A percentile compares a stretch with the other conserved stretches of the same genome.
Conservation (phyloP, 2,113 vertebrate species). For the Nestor notabilis region DNA sequence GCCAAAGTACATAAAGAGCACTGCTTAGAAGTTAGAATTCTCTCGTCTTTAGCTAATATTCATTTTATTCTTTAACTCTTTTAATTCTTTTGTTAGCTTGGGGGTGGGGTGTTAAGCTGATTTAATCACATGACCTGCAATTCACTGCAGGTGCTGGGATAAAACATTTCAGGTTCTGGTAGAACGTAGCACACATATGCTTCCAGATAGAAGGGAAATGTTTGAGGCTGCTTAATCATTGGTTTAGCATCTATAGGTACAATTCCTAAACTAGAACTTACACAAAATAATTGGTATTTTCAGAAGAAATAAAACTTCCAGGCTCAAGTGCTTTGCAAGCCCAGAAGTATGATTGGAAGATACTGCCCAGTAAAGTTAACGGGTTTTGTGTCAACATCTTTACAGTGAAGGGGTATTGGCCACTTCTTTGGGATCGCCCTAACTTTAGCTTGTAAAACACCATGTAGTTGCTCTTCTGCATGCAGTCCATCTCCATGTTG, state of each 20-base stretch:
- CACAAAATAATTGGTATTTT: not conserved
- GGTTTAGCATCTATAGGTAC: not conserved
- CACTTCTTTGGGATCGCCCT: not conserved
- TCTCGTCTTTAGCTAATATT: not conserved
- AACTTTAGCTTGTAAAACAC: not conserved
- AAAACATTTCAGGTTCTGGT: not conserved
- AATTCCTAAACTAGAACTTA: not conserved
- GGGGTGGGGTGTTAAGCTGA: too few species aligned
- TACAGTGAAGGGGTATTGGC: not conserved
- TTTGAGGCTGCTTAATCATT: not conserved
- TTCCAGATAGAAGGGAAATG: not conserved
- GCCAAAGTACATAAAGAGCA: not conserved
- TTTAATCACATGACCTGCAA: not conserved
- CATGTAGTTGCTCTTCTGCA: accelerated
- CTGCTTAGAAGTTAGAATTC: not conserved
- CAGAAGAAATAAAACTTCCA: not conserved
- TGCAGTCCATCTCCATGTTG: not conserved
- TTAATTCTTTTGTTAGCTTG: not conserved
- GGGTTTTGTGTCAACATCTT: not conserved
- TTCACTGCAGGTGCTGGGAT: not conserved
- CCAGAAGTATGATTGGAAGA: not conserved
- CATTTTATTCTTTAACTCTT: not conserved
- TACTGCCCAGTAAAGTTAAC: not conserved
- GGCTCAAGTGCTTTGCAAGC: not conserved
- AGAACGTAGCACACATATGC: not conserved